These are phyloP conservation scores for Cassiopea xamachana DNA, from an alignment of 30 jellyfish, hydroid and myxozoan species.

Conservation along the genomic window DNA sequence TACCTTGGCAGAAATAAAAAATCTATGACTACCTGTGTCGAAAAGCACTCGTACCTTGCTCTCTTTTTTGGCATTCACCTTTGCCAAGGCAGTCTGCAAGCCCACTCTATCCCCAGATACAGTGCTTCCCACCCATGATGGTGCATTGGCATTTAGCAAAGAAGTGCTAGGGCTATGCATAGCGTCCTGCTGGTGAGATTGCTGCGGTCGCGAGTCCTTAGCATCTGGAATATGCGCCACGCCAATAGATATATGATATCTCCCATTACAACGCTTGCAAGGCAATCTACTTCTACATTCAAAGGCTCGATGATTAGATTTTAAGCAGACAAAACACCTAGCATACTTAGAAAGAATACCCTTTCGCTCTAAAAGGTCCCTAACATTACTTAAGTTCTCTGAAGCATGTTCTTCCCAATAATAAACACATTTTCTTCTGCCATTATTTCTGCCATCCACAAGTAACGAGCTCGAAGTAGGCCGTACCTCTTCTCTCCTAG, in stretches of 20 bases:
- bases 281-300: neutral
- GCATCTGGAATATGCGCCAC: neutral
- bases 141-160: neutral
- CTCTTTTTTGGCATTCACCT: neutral
- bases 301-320: constrained; percentile 9
- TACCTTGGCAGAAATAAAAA: constrained; percentile 32
- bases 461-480: constrained; percentile 14
- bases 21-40: constrained; percentile 53
- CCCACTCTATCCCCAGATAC: constrained; percentile 16
- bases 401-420: constrained; percentile 30
- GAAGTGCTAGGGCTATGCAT: constrained; percentile 4
- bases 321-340: constrained; percentile 28
- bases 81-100: constrained; percentile 48
- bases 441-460: constrained; percentile 12
- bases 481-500: neutral
- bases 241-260: constrained; percentile 1
- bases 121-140: constrained; percentile 19
- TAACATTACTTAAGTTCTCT: constrained; percentile 14
- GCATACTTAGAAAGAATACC: constrained; percentile 1
- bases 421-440: constrained; percentile 21
- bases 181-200: neutral
- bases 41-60: constrained; percentile 28
- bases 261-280: constrained; percentile 12
- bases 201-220: neutral
- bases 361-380: constrained; percentile 11